Percentiles rank a stretch among this genome's conserved stretches.
phyloP scores from a whole-genome alignment of 2,888 invertebrate species.

The Globia sparganii region DNA sequence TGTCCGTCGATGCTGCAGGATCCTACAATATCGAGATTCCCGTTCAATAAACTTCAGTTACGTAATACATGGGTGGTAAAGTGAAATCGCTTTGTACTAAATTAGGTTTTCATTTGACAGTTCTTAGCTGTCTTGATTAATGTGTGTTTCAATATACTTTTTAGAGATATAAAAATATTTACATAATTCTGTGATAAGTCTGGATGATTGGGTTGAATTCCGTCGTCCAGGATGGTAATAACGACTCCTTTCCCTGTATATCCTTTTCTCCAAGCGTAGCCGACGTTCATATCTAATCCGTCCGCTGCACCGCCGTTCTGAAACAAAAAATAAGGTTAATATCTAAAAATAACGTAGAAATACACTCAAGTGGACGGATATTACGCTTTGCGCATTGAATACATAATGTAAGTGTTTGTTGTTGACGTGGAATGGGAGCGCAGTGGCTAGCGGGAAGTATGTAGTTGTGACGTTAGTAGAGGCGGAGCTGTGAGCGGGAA shows the following conservation, averaged over 20 bases:
- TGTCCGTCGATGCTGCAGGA: constrained; percentile 98
- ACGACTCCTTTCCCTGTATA: constrained; percentile 99
- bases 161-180: constrained; percentile 83
- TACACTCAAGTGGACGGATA: constrained; percentile 59
- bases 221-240: constrained; percentile 99
- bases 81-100: constrained; percentile 46
- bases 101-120: constrained; percentile 51
- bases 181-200: constrained; percentile 98
- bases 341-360: constrained; percentile 56
- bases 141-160: constrained; percentile 32
- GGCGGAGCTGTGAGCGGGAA: neutral
- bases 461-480: neutral
- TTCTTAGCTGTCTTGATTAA: constrained; percentile 49
- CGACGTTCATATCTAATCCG: constrained; percentile 98
- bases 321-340: constrained; percentile 64
- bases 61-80: constrained; percentile 48
- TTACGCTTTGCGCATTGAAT: constrained; percentile 57
- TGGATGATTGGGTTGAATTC: constrained; percentile 98
- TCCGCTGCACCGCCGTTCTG: constrained; percentile 98
- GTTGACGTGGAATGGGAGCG: constrained; percentile 47
- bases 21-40: constrained; percentile 91
- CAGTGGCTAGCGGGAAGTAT: constrained; percentile 44
- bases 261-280: constrained; percentile 98
- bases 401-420: constrained; percentile 59
- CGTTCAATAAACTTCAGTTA: constrained; percentile 60